Evolutionary conservation across 2,113 vertebrate species (phyloP).

Genomic region (Nettapus auritus): DNA sequence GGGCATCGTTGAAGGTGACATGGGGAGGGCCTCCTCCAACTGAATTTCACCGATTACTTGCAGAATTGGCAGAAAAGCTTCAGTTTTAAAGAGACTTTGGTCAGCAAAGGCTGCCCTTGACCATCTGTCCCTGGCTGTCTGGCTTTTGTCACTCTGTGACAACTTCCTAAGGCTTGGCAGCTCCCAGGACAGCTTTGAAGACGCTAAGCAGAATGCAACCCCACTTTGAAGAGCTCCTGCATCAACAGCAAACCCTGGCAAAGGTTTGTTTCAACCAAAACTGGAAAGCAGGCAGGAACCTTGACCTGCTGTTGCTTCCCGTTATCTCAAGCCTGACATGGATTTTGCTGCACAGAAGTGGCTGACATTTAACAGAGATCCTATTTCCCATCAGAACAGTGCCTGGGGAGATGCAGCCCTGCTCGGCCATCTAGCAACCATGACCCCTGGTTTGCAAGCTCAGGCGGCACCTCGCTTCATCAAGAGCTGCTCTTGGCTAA

Average conservation of each 20-base stretch:
- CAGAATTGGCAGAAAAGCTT: background rate
- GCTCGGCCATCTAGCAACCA: background rate
- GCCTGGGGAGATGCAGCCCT: slow-evolving; percentile 11
- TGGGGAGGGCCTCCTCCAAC: background rate
- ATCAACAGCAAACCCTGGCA: background rate
- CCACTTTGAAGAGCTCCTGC: background rate
- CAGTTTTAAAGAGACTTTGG: background rate
- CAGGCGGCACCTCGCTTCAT: slow-evolving; percentile 21
- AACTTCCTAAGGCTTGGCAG: background rate
- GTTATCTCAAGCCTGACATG: background rate
- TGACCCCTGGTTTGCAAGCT: slow-evolving; percentile 21
- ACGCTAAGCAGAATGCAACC: background rate
- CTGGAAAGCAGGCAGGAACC: background rate
- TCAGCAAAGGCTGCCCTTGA: background rate
- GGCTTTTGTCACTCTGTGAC: background rate
- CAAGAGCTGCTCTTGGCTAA: background rate
- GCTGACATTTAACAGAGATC: slow-evolving; percentile 52
- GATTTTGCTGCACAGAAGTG: slow-evolving; percentile 10
- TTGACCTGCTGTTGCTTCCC: background rate
- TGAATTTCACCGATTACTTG: slow-evolving; percentile 1
- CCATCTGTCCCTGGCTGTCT: slow-evolving; percentile 13
- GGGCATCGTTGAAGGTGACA: background rate
- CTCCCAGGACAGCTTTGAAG: background rate
- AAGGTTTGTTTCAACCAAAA: background rate
- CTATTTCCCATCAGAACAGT: background rate